Evolutionary conservation across 2,113 vertebrate species (phyloP).

Genomic region (Oceanites oceanicus): DNA sequence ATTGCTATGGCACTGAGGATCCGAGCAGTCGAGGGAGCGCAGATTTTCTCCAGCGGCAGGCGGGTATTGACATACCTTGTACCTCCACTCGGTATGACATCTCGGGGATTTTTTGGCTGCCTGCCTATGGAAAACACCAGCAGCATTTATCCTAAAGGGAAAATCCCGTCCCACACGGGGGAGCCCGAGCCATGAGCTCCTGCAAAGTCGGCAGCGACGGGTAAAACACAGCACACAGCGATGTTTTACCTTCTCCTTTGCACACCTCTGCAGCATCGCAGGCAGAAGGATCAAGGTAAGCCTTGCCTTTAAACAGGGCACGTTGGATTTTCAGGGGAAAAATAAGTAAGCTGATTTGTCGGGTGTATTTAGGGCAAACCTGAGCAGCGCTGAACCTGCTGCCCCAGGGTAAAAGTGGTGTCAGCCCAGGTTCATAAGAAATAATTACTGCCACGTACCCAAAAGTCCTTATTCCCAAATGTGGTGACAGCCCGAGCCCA

Average conservation of each 20-base stretch:
- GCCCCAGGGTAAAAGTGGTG: not conserved
- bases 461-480: not conserved
- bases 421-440: not conserved
- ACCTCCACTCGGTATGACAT: rapidly evolving
- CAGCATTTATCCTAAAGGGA: not conserved
- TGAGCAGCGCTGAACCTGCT: not conserved
- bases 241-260: not conserved
- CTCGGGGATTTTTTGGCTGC: not conserved
- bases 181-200: not conserved
- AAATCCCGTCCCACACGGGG: not conserved
- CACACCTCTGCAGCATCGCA: too few species aligned
- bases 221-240: rapidly evolving
- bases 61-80: not conserved
- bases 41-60: not conserved
- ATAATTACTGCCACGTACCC: not conserved
- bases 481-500: not conserved
- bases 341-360: not conserved
- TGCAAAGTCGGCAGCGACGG: too few species aligned
- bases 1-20: not conserved
- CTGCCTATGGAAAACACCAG: not conserved
- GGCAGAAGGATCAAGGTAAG: not conserved
- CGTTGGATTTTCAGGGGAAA: not conserved
- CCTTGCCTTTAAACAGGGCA: not conserved
- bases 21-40: rapidly evolving
- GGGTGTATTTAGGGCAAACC: not conserved